A percentile compares a stretch with the other conserved stretches of the same genome.
phyloP scores from a whole-genome alignment of 1,140 invertebrate species.

The Apocrypta bakeri region DNA sequence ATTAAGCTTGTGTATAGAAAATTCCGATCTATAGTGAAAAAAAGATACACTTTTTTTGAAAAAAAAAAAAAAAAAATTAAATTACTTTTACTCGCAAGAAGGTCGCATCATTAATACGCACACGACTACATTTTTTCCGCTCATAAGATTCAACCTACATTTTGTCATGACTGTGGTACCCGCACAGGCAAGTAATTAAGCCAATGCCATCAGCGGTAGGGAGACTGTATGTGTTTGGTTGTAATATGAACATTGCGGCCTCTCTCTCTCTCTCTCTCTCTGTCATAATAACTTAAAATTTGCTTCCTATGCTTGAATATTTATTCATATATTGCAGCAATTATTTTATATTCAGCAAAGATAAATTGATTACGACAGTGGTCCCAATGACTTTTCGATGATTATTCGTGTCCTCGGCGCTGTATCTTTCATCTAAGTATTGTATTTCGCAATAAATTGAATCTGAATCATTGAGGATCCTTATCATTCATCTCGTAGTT shows the following conservation, averaged over 20 bases:
- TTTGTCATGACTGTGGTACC: neutral
- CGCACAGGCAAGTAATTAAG: neutral
- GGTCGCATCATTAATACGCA: slow-evolving; percentile 10
- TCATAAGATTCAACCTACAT: slow-evolving; percentile 31
- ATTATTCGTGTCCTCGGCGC: neutral
- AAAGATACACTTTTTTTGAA: too few species aligned
- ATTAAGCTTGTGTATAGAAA: too few species aligned
- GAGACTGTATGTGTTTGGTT: neutral
- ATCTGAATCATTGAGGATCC: neutral
- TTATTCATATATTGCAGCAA: neutral
- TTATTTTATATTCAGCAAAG: too few species aligned
- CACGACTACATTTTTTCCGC: neutral
- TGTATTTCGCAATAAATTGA: neutral
- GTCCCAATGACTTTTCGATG: neutral
- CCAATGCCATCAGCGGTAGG: slow-evolving; percentile 3
- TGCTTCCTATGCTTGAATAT: too few species aligned
- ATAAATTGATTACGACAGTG: too few species aligned
- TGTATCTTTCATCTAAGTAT: neutral
- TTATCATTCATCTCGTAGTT: neutral
- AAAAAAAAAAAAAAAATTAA: slow-evolving; percentile 11
- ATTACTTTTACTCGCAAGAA: neutral
- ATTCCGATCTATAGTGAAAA: too few species aligned
- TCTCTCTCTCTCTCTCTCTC: neutral
- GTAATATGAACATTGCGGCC: neutral
- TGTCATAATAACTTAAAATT: too few species aligned